These are phyloP conservation scores for Verasper variegatus DNA, from an alignment of 2,113 vertebrate genomes.

Conservation along the genomic window DNA sequence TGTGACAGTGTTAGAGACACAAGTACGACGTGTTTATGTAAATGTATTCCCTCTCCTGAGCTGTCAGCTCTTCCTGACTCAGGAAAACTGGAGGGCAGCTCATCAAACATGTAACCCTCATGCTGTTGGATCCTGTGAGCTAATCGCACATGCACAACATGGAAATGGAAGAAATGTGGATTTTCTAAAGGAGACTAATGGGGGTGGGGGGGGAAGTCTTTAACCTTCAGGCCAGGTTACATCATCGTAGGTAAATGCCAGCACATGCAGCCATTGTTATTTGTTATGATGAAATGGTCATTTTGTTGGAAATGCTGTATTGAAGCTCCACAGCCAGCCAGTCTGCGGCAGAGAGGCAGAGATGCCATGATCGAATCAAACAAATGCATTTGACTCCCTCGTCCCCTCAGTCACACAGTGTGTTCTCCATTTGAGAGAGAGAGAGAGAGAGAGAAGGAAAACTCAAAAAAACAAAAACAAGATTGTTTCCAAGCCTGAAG, in stretches of 20 bases:
- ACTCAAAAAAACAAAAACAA: no score
- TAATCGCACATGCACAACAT: conserved; percentile 7
- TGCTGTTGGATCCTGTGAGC: conserved; percentile 5
- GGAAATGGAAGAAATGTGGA: background rate
- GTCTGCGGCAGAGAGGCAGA: conserved; percentile 34
- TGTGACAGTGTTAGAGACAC: background rate
- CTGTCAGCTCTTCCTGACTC: conserved; percentile 27
- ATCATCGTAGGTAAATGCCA: conserved; percentile 38
- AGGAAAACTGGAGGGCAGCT: conserved; percentile 26
- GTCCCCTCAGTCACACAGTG: conserved; percentile 26
- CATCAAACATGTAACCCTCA: conserved; percentile 1
- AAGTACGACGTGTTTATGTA: conserved; percentile 19
- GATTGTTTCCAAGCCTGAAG: conserved; percentile 65
- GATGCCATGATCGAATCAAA: conserved; percentile 64
- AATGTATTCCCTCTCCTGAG: conserved; percentile 38
- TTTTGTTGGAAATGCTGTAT: conserved; percentile 18
- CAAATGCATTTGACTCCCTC: conserved; percentile 46
- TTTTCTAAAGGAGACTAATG: conserved; percentile 6
- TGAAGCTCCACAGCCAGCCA: conserved; percentile 37
- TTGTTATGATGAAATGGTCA: conserved; percentile 40
- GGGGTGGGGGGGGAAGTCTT: background rate
- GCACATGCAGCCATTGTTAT: conserved; percentile 32
- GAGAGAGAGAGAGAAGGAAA: conserved; percentile 25
- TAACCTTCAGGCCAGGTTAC: conserved; percentile 21
- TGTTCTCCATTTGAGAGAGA: conserved; percentile 40